phyloP scores from a whole-genome alignment of 2,113 vertebrate species.

The Corythoichthys intestinalis region DNA sequence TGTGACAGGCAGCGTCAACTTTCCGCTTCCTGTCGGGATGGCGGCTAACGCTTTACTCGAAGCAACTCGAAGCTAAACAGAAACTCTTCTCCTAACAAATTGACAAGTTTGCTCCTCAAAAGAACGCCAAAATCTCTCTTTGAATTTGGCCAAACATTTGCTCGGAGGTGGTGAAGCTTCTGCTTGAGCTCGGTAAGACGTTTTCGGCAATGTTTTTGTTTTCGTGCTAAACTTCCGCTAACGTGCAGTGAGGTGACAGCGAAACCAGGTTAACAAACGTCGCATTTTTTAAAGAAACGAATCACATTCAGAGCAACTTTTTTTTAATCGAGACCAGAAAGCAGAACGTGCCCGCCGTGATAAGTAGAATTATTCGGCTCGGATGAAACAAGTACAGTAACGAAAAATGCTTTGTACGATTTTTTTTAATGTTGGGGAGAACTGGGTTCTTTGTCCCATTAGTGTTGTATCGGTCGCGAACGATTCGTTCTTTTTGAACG shows the following conservation, averaged over 20 bases:
- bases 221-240: conserved; percentile 10
- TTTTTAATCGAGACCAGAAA: background rate
- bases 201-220: conserved; percentile 5
- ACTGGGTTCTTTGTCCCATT: too few relatives aligned
- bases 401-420: too few relatives aligned
- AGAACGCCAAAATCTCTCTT: background rate
- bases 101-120: background rate
- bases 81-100: background rate
- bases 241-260: background rate
- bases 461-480: too few relatives aligned
- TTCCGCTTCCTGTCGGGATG: too few relatives aligned
- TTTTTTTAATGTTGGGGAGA: too few relatives aligned
- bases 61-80: background rate
- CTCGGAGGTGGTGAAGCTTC: background rate
- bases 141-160: background rate
- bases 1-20: too few relatives aligned
- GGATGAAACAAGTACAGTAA: background rate
- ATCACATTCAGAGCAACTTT: background rate
- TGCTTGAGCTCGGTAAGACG: conserved; percentile 28
- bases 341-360: background rate
- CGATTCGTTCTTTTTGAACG: too few relatives aligned
- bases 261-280: background rate
- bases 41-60: too few relatives aligned
- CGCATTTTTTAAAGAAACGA: background rate
- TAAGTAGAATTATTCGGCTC: background rate